Evolutionary conservation across 2,113 vertebrate genomes (phyloP), one percentile per base, ranked within the genome.

Genomic region (Osmerus mordax): DNA sequence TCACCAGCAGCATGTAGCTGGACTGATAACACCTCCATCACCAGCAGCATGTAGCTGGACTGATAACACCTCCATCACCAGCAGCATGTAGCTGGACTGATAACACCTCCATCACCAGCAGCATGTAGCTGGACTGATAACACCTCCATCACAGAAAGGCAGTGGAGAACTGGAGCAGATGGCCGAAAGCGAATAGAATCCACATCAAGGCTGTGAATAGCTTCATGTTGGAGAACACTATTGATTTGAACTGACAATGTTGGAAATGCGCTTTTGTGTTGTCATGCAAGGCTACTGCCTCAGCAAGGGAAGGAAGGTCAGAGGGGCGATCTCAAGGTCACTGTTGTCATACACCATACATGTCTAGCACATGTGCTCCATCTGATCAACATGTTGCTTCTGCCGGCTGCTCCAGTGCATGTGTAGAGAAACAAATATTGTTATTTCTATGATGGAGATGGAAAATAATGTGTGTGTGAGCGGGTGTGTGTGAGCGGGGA

Each of bases 291-390:
- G 54, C 13, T 14, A 14, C 18, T 3, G 18, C 54, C 9, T 55
- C 18, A 47, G 29, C 12, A 2, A 65, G 7, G 51, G 64, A 47
- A 18, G 23, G 62, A 16, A 8, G 1, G 6, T 47, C 8, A 47
- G 16, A 65, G 28, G 29, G 3, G 56, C 16, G 28, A 69, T 73
- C 72, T 76, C 73, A 81, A 82, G 83, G 74, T 87, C 78, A 65
- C 19, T 28, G 36, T 67, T 59, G 65, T 75, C 73, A 69, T 23
- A 23, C 23, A 21, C 21, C 21, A 1, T 67, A 74, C 72, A 53
- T 67, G 15, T 8, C 29, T 5, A 64, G 15, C 62, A 62, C 59
- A 56, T 74, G 75, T 28, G 52, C 4, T 54, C 19, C 64, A 76
- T 59, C 69, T 52, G 66, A 80, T 83, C 75, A 64, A 71, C 79